Evolutionary conservation across 2,113 vertebrate genomes (phyloP).

Genomic region (Chiloscyllium plagiosum): DNA sequence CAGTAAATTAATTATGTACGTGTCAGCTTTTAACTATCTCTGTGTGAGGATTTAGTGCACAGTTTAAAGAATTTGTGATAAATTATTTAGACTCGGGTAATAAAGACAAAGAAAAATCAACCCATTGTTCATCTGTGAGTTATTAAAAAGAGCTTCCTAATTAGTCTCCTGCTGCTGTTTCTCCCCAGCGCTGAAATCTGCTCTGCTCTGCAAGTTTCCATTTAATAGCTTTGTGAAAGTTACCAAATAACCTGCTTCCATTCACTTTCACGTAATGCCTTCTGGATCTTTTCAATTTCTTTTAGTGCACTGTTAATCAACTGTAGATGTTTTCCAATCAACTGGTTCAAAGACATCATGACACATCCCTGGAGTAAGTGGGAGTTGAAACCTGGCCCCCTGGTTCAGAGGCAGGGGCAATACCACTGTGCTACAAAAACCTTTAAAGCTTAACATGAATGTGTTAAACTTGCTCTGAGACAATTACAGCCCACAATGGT

Average conservation of each 20-base stretch:
- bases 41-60: background rate
- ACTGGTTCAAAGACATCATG: too few relatives aligned
- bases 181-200: background rate
- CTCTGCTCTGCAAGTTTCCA: background rate
- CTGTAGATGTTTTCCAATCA: background rate
- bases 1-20: background rate
- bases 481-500: background rate
- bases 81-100: background rate
- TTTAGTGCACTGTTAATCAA: background rate
- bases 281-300: background rate
- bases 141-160: background rate
- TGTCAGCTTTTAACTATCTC: background rate
- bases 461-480: background rate
- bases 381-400: too few relatives aligned
- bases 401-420: too few relatives aligned
- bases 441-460: background rate
- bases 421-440: too few relatives aligned
- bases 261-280: background rate
- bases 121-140: background rate
- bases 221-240: background rate
- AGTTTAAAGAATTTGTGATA: background rate
- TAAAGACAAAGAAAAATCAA: too few relatives aligned
- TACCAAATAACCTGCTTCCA: background rate
- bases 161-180: background rate
- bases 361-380: too few relatives aligned